A percentile compares a stretch with the other conserved stretches of the same genome.
Conservation (phyloP, 1,140 invertebrate genomes). For the Stegodyphus mimosarum region DNA sequence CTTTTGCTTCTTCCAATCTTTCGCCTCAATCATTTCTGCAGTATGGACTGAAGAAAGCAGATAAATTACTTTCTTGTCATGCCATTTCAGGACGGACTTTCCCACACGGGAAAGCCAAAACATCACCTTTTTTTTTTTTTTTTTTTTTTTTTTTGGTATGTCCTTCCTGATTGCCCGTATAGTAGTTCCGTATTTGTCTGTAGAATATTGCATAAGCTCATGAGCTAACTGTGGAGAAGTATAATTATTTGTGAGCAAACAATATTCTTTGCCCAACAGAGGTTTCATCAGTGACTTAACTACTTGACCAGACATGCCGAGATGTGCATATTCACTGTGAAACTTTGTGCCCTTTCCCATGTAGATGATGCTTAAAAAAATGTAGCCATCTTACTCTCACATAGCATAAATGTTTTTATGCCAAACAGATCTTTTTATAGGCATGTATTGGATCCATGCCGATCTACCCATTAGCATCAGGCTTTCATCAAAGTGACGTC, state of each 20-base stretch:
- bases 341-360: conserved; percentile 9
- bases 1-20: conserved; percentile 26
- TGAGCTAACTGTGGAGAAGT: no score
- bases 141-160: no score
- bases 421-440: conserved; percentile 6
- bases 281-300: conserved; percentile 15
- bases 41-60: conserved; percentile 29
- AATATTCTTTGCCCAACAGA: not conserved
- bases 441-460: conserved; percentile 14
- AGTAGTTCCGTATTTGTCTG: no score
- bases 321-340: not conserved
- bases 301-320: not conserved
- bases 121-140: no score
- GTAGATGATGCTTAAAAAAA: not conserved
- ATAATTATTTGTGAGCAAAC: not conserved
- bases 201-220: no score
- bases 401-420: conserved; percentile 2
- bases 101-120: not conserved
- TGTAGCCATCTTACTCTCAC: not conserved
- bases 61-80: conserved; percentile 26
- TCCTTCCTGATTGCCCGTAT: no score
- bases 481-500: not conserved
- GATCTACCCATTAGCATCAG: not conserved
- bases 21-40: conserved; percentile 27
- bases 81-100: conserved; percentile 24